Base-by-base conservation (phyloP, 2,113 vertebrate genomes). In the Brachypteracias leptosomus region DNA sequence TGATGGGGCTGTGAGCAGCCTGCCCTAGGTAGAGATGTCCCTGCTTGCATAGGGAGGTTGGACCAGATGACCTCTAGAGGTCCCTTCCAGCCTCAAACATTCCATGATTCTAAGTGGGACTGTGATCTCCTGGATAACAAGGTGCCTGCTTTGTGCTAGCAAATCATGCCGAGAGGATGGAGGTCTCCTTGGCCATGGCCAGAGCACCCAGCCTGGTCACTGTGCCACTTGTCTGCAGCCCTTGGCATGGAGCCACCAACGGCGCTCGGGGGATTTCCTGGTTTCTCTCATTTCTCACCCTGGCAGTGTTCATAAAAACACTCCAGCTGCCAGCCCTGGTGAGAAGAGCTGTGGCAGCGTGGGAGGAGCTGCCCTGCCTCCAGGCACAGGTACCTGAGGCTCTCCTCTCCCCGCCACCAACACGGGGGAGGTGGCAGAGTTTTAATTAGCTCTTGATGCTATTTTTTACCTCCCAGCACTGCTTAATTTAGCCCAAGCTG, bases 401-500 rank as follows among this genome's bases (percentile, higher is more conserved):
- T 95, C 7, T 2, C 36, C 22, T 66, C 61, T 52, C 66, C 42
- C 47, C 4, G 2, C 18, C 42, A 15, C 70, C 3, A 0, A 77
- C 58, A 31, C 19, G 8, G 65, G 79, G 62, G 76, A 90, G 61
- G 67, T 6, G 3, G 44, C 68, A 29, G 57, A 33, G 83, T 55
- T 94, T 97, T 88, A 94, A 94, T 96, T 96, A 93, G 93, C 76
- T 81, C 83, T 21, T 40, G 61, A 46, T 92, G 95, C 93, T 96
- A 95, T 96, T 96, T 96, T 66, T 88, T 54, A 62, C 61, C 57
- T 90, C 70, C 65, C 21, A 19, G 38, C 4, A 0, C 63, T 72
- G 83, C 90, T 92, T 96, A 85, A 94, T 94, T 95, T 96, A 94
- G 94, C 90, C 75, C 83, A 47, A 52, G 57, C 88, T 93, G 83